Evolutionary conservation across 1,140 invertebrate species (phyloP), one percentile per base, ranked within the genome.

Genomic region (Aporrectodea caliginosa): DNA sequence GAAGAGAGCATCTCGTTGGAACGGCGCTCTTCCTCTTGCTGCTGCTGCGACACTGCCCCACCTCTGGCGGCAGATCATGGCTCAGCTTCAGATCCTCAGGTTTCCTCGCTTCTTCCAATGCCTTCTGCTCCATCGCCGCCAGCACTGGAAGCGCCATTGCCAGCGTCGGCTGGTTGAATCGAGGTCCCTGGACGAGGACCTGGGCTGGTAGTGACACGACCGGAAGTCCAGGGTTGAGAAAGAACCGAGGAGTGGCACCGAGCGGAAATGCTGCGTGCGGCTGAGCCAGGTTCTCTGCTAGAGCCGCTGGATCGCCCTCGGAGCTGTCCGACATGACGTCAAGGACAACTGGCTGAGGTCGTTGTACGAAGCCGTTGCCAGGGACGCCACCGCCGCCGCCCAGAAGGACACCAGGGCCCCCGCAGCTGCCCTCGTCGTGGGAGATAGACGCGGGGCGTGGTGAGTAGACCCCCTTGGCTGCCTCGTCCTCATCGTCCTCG

Each of bases 21-120:
- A 74, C 34, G 29, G 31, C 34, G 29, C 73, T 74, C 34, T 74
- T 74, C 31, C 73, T n/a, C 34, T 74, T 74, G 73, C 73, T 74
- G 34, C 73, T 74, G 16, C 73, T 31, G 31, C 27, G 6, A 22
- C 43, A 22, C 43, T 58, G 43, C 22, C 43, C 43, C 43, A 58
- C 43, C 6, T 58, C 43, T 22, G 43, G 43, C 43, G 43, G 43
- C 43, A 22, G 43, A 58, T 12, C 22, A 22, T 58, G 6, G 6
- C 22, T 58, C 6, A 58, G 6, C 43, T 58, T 58, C 6, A 58
- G 6, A 6, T 58, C 43, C 6, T 22, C 43, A 22, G 6, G 6
- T 6, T 22, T 58, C 6, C 6, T 58, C 43, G 6, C 43, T 22
- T 58, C 43, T 22, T 58, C 22, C 43, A 12, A 6, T 58, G 43